Percentiles rank a stretch among this genome's conserved stretches.
These are phyloP conservation scores for Orthonevra nobilis DNA, from an alignment of 2,888 invertebrate genomes.

Conservation along the genomic window DNA sequence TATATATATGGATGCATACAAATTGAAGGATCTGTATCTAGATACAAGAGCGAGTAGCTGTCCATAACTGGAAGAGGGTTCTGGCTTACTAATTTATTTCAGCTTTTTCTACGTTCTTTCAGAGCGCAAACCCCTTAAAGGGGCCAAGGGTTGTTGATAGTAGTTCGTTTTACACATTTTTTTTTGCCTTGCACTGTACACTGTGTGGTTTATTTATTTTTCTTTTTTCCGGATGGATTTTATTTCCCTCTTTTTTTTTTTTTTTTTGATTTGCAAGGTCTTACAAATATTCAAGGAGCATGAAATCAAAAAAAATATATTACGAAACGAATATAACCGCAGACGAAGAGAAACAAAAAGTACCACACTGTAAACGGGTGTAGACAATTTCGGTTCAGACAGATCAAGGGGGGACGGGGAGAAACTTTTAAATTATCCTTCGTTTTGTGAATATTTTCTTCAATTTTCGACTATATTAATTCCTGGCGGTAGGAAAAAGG, in stretches of 20 bases:
- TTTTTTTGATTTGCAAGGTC: slow-evolving; percentile 35
- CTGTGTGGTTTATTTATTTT: not conserved
- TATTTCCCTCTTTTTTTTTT: slow-evolving; percentile 2
- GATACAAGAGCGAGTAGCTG: slow-evolving; percentile 7
- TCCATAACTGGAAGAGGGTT: slow-evolving; percentile 32
- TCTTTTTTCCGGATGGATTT: slow-evolving; percentile 13
- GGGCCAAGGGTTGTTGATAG: slow-evolving; percentile 34
- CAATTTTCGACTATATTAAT: slow-evolving; percentile 59
- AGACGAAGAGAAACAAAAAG: slow-evolving; percentile 29
- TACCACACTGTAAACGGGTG: slow-evolving; percentile 25
- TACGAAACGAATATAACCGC: slow-evolving; percentile 37
- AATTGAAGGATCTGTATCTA: no score
- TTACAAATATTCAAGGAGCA: slow-evolving; percentile 66
- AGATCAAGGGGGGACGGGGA: slow-evolving; percentile 1
- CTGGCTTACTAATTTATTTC: slow-evolving; percentile 20
- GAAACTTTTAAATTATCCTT: slow-evolving; percentile 58
- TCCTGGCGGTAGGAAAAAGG: slow-evolving; percentile 49
- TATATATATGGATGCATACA: no score
- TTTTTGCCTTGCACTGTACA: not conserved
- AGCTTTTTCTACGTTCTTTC: slow-evolving; percentile 2
- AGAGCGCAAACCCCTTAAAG: slow-evolving; percentile 17
- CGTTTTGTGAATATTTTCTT: slow-evolving; percentile 37
- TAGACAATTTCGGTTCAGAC: slow-evolving; percentile 55
- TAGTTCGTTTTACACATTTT: no score
- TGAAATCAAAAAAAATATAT: slow-evolving; percentile 63